phyloP scores from a whole-genome alignment of 2,888 invertebrate genomes.

The Sarcophaga variegata region DNA sequence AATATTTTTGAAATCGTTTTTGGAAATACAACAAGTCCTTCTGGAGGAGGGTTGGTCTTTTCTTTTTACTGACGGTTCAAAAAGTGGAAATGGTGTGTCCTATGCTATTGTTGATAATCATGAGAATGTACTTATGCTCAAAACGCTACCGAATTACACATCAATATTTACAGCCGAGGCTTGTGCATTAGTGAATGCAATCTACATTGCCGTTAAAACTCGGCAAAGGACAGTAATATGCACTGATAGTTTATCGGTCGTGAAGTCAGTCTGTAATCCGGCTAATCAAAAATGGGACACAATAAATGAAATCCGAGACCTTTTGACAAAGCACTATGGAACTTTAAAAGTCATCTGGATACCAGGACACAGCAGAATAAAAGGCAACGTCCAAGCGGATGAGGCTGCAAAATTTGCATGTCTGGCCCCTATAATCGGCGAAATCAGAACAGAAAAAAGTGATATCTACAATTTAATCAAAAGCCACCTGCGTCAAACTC shows the following conservation, averaged over 20 bases:
- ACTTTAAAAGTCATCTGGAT: slow-evolving; percentile 6
- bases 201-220: background rate
- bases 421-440: slow-evolving; percentile 1
- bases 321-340: background rate
- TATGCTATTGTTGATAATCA: slow-evolving; percentile 10
- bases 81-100: background rate
- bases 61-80: slow-evolving; percentile 21
- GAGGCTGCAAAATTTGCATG: too few relatives aligned
- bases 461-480: slow-evolving; percentile 16
- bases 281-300: background rate
- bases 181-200: slow-evolving; percentile 9
- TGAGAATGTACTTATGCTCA: background rate
- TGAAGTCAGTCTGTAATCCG: slow-evolving; percentile 20
- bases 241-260: slow-evolving; percentile 17
- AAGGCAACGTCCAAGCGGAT: background rate
- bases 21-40: background rate
- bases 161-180: slow-evolving; percentile 26
- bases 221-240: background rate
- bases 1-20: slow-evolving; percentile 16
- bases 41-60: background rate
- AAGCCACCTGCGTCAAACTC: background rate
- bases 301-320: slow-evolving; percentile 16
- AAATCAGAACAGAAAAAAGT: background rate
- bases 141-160: slow-evolving; percentile 11
- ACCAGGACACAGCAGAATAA: slow-evolving; percentile 12